Conservation (phyloP, 2,797 vertebrate genomes). For the Pempheris klunzingeri region DNA sequence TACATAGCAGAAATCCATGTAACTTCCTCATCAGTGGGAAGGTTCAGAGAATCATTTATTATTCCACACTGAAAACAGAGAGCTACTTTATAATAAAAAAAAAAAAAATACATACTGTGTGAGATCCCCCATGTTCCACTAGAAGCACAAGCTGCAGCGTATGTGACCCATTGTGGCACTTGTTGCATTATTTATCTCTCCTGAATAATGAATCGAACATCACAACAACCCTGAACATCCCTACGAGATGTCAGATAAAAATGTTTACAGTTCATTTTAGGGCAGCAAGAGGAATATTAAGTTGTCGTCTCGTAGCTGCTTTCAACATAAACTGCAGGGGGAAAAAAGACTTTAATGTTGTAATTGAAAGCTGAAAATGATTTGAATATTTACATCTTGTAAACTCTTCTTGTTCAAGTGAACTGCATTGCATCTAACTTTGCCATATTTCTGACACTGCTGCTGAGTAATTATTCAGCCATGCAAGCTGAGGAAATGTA, state of each 20-base stretch:
- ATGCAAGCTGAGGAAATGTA: conserved; percentile 36
- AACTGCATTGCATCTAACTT: conserved; percentile 9
- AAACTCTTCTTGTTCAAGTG: conserved; percentile 6
- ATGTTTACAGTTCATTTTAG: conserved; percentile 28
- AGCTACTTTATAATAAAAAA: conserved; percentile 33
- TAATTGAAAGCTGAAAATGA: conserved; percentile 15
- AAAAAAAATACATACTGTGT: conserved; percentile 45
- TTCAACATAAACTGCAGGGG: not conserved
- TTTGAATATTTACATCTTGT: conserved; percentile 14
- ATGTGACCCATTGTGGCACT: conserved; percentile 48
- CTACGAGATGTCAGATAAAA: conserved; percentile 23
- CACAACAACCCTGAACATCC: conserved; percentile 22
- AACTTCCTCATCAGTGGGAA: conserved; percentile 29
- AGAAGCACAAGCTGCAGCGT: conserved; percentile 18
- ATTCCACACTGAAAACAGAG: conserved; percentile 25
- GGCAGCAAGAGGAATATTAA: not conserved
- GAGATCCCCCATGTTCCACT: conserved; percentile 35
- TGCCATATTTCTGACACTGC: conserved; percentile 18
- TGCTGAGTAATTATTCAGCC: conserved; percentile 35
- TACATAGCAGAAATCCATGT: conserved; percentile 58
- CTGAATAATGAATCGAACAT: conserved; percentile 56
- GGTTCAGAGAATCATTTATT: conserved; percentile 45
- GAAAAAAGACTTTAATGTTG: not conserved
- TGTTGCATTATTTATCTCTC: conserved; percentile 63
- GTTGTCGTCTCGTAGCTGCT: conserved; percentile 12